Evolutionary conservation across 2,888 invertebrate genomes (phyloP), one percentile per base, ranked within the genome.

Genomic region (Xestoiulus laeticollis): DNA sequence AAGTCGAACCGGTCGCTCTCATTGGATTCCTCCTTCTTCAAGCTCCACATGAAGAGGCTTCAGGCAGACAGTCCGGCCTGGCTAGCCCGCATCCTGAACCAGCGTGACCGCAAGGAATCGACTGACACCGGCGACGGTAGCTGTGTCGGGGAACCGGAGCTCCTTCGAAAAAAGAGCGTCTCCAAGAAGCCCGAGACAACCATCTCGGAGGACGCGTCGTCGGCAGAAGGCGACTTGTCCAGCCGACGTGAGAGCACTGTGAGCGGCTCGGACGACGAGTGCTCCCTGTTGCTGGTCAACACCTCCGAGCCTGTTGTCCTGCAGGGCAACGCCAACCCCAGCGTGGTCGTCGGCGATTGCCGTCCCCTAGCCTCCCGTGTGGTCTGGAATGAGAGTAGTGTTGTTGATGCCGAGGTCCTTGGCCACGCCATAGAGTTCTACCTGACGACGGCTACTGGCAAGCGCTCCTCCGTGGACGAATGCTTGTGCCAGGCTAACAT

Each of bases 391-490:
- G 89, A 89, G 22, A 53, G 82, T 12, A 88, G 88, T 48, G 86
- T 88, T 8, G 89, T 89, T 4, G 89, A 89, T 85, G 89, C 88
- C 19, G 85, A 85, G 82, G 43, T 89, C 3, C 53, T 89, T 1
- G 89, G 89, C 16, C 85, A 85, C 38, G 89, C 89, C 26, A 89
- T 89, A n/a, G 89, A 89, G 48, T 48, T 85, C 53, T 89, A 89
- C 85, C 53, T 89, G 30, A 88, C 88, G 22, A 78, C 88, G 48
- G 33, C 48, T 19, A 84, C 32, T 22, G 44, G 78, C 33, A 68
- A 87, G 44, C 44, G 59, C 3, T 22, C 82, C 1, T 38, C 87
- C 1, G 32, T 68, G 26, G 43, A 59, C 32, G 53, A 48, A 6
- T 33, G 32, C 33, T 22, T 44, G 19, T 53, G 44, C 22, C 86